Evolutionary conservation across 1,140 invertebrate genomes (phyloP).

Genomic region (Eumeta japonica): DNA sequence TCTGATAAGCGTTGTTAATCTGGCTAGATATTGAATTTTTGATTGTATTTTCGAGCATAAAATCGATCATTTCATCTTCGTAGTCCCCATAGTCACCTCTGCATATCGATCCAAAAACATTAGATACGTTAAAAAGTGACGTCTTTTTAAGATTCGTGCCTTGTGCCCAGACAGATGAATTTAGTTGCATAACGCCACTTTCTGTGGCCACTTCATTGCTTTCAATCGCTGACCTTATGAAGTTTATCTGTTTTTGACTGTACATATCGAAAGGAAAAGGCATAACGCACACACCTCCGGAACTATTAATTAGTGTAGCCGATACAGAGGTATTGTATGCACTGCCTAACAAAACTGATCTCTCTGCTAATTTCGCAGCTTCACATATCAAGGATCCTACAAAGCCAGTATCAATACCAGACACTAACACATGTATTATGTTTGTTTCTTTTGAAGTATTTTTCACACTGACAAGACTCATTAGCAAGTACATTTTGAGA

Average conservation of each 20-base stretch:
- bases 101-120: conserved; percentile 34
- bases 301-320: conserved; percentile 22
- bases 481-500: conserved; percentile 37
- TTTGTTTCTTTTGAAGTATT: conserved; percentile 19
- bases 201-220: conserved; percentile 22
- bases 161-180: conserved; percentile 39
- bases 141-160: conserved; percentile 40
- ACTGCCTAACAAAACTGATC: conserved; percentile 21
- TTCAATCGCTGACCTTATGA: conserved; percentile 34
- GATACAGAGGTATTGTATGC: conserved; percentile 17
- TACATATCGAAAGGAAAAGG: conserved; percentile 36
- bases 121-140: conserved; percentile 28
- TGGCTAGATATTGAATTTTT: conserved; percentile 16
- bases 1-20: conserved; percentile 17
- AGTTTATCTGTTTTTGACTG: conserved; percentile 31
- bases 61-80: conserved; percentile 30
- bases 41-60: conserved; percentile 22
- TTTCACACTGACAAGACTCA: conserved; percentile 40
- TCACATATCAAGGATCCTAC: conserved; percentile 29
- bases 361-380: conserved; percentile 27
- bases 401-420: conserved; percentile 29
- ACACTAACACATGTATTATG: conserved; percentile 35
- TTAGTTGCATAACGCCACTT: conserved; percentile 18
- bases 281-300: conserved; percentile 32
- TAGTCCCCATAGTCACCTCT: conserved; percentile 33